Percentiles rank a stretch among this genome's conserved stretches.
These are phyloP conservation scores for Danio tinwini DNA, from an alignment of 2,797 vertebrate species.

Conservation along the genomic window DNA sequence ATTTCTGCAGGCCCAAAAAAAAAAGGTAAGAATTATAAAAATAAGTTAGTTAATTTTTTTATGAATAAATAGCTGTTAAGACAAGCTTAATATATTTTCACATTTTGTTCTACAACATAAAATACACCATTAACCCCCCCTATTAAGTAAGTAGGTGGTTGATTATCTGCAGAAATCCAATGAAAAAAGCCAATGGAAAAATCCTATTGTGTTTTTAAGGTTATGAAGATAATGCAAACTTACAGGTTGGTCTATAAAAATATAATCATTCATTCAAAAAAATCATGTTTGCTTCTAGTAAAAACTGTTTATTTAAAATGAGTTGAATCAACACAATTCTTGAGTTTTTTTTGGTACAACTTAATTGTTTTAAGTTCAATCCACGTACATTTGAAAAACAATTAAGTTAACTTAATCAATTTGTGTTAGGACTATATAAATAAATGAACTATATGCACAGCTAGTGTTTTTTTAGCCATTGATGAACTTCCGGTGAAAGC, in stretches of 20 bases:
- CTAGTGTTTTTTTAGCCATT: no score
- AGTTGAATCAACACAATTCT: no score
- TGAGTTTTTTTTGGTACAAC: no score
- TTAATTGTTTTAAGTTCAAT: no score
- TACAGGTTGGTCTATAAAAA: neutral
- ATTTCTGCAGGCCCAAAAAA: neutral
- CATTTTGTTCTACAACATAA: neutral
- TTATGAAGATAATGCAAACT: neutral
- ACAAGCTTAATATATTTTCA: neutral
- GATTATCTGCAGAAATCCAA: neutral
- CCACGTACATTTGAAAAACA: no score
- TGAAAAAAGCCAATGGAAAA: no score
- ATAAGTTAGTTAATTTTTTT: neutral
- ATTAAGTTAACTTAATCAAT: no score
- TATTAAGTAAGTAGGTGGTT: neutral
- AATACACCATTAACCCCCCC: neutral
- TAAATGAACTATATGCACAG: no score
- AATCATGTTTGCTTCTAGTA: no score
- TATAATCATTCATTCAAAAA: neutral
- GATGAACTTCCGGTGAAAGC: no score
- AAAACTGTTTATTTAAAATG: no score
- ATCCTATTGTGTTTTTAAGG: neutral
- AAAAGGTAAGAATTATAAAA: neutral
- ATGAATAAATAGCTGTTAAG: neutral
- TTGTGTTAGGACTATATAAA: no score